Base-by-base conservation (phyloP, 2,797 vertebrate genomes). In the Anomalospiza imberbis region DNA sequence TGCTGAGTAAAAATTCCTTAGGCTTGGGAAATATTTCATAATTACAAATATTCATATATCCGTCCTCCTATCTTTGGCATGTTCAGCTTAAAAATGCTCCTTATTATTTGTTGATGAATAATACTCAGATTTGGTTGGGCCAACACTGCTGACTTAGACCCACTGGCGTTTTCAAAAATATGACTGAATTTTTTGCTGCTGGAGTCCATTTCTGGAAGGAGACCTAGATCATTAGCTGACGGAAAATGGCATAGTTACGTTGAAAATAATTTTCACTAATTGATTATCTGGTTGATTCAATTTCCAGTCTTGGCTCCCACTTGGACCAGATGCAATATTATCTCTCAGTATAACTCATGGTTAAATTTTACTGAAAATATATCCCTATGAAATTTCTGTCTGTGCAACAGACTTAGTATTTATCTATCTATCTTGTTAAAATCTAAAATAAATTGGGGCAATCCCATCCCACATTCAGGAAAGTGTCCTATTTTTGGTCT, bases 391-490 rank as follows among this genome's bases (percentile, higher is more conserved):
- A 84, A 63, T 82, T 94, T 88, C 73, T 84, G 67, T 91, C 88
- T 92, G 78, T 55, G 58, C 54, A 66, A 80, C 57, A 67, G 68
- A 75, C 45, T 55, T 79, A 36, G 83, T 92, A 82, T 95, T 93
- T 85, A 77, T 89, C 91, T 84, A 85, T 73, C 63, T 54, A 24
- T 29, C 65, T 61, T 78, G 85, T 93, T 95, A 95, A 85, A 94
- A 91, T 88, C 79, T 68, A 62, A 89, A 91, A 91, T 95, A 94
- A 93, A 97, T 55, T 71, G 77, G 66, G 74, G 67, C 91, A 74
- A 91, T 94, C 76, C 85, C 88, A 83, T 89, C 34, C 79, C 80
- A 85, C 91, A 81, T 82, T 89, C 91, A 96, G 78, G 18, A 29
- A 71, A 90, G 68, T 79, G 55, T 38, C 48, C 78, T 91, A 81